phyloP scores from a whole-genome alignment of 2,797 vertebrate species.

The Clarias fuscus region DNA sequence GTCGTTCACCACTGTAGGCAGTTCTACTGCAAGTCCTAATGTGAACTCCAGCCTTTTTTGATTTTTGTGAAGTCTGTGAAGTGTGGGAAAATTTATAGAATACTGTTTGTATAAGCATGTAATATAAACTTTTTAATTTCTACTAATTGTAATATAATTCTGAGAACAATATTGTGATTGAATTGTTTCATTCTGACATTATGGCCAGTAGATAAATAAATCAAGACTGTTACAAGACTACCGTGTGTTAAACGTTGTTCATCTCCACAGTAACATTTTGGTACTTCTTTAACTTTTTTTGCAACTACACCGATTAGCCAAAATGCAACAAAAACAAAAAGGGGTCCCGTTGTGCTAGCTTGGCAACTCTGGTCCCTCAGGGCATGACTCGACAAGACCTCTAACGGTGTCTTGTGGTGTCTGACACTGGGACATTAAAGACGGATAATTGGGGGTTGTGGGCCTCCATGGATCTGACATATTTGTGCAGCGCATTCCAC shows the following conservation, averaged over 20 bases:
- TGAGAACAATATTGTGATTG: conserved; percentile 42
- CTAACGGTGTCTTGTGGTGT: too few relatives aligned
- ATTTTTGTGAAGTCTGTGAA: conserved; percentile 27
- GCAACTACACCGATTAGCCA: too few relatives aligned
- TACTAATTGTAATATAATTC: conserved; percentile 49
- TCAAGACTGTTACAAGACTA: conserved; percentile 41
- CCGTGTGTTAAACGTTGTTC: background rate
- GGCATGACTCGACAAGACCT: too few relatives aligned
- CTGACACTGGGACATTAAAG: too few relatives aligned
- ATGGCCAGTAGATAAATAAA: conserved; percentile 51
- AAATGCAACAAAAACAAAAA: too few relatives aligned
- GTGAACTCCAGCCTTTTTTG: conserved; percentile 33
- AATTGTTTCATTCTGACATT: conserved; percentile 37
- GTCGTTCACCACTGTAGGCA: conserved; percentile 19
- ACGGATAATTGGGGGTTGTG: too few relatives aligned
- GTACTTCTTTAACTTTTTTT: background rate
- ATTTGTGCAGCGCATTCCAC: too few relatives aligned
- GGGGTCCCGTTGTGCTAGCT: too few relatives aligned
- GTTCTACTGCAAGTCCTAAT: conserved; percentile 27
- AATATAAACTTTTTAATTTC: conserved; percentile 36
- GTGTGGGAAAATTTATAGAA: conserved; percentile 40
- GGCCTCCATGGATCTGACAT: too few relatives aligned
- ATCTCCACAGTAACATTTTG: background rate
- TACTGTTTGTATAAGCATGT: conserved; percentile 50
- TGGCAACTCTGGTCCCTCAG: too few relatives aligned